Conservation (phyloP, 2,113 vertebrate species). For the Picathartes gymnocephalus region DNA sequence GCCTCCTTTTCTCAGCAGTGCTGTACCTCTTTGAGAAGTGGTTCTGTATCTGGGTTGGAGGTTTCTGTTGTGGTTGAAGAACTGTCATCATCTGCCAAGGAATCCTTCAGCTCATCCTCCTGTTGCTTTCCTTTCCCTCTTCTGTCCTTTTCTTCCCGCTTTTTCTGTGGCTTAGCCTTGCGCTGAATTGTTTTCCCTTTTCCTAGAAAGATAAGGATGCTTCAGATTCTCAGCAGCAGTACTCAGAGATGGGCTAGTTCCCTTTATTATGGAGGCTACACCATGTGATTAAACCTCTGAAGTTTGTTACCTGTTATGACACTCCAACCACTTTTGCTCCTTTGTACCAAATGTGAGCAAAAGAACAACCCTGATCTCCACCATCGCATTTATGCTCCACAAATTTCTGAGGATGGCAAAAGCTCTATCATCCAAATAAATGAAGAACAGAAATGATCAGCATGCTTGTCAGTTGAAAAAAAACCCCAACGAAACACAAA, state of each 20-base stretch:
- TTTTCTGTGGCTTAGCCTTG: constrained; percentile 87
- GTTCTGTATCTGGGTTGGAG: constrained; percentile 92
- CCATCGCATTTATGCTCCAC: neutral
- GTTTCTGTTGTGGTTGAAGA: constrained; percentile 98
- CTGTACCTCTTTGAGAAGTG: constrained; percentile 86
- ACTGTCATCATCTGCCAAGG: constrained; percentile 92
- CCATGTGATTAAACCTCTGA: neutral
- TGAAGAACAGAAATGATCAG: neutral
- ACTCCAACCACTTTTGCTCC: neutral
- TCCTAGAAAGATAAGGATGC: constrained; percentile 56
- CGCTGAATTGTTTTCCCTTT: constrained; percentile 84
- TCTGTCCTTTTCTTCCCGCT: constrained; percentile 89
- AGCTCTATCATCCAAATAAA: neutral
- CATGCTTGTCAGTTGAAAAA: neutral
- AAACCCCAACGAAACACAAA: neutral
- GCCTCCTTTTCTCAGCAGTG: neutral
- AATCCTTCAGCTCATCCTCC: constrained; percentile 89
- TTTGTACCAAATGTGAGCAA: neutral
- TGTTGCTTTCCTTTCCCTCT: constrained; percentile 81
- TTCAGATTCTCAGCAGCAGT: neutral
- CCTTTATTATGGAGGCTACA: neutral
- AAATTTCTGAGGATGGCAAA: neutral
- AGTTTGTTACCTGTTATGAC: neutral
- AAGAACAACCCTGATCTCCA: neutral
- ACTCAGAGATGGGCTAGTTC: neutral